phyloP scores from a whole-genome alignment of 2,113 vertebrate species.

The Syngnathus floridae region DNA sequence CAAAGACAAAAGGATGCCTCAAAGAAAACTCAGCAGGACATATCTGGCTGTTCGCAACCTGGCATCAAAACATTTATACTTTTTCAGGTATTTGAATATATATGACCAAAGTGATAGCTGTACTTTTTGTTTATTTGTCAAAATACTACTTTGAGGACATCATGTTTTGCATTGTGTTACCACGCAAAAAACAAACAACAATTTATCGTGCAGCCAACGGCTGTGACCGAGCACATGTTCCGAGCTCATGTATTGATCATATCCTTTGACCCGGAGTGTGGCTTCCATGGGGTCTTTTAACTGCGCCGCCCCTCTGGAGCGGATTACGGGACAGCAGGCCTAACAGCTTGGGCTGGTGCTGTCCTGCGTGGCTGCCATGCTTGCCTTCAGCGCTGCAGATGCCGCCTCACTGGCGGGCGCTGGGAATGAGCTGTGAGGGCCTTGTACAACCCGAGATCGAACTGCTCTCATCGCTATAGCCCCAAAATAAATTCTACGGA shows the following conservation, averaged over 20 bases:
- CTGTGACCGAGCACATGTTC: constrained; percentile 60
- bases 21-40: constrained; percentile 5
- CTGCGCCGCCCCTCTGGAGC: constrained; percentile 60
- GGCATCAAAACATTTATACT: neutral
- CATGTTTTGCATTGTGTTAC: too few species aligned
- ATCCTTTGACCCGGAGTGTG: constrained; percentile 57
- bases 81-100: too few species aligned
- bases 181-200: neutral
- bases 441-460: constrained; percentile 23
- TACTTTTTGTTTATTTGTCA: too few species aligned
- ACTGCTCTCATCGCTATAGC: too few species aligned
- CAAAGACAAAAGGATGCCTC: constrained; percentile 47
- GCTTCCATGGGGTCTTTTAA: constrained; percentile 43
- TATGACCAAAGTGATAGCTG: neutral
- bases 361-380: constrained; percentile 61
- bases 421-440: constrained; percentile 48
- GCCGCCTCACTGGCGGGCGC: constrained; percentile 60
- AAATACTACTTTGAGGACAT: too few species aligned
- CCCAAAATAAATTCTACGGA: neutral
- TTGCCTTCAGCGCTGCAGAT: constrained; percentile 72
- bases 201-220: neutral
- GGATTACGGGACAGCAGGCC: constrained; percentile 71
- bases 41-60: constrained; percentile 5
- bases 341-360: constrained; percentile 65
- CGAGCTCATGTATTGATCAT: constrained; percentile 60